phyloP scores from a whole-genome alignment of 2,113 vertebrate species.

The Ivindomyrus marchei region DNA sequence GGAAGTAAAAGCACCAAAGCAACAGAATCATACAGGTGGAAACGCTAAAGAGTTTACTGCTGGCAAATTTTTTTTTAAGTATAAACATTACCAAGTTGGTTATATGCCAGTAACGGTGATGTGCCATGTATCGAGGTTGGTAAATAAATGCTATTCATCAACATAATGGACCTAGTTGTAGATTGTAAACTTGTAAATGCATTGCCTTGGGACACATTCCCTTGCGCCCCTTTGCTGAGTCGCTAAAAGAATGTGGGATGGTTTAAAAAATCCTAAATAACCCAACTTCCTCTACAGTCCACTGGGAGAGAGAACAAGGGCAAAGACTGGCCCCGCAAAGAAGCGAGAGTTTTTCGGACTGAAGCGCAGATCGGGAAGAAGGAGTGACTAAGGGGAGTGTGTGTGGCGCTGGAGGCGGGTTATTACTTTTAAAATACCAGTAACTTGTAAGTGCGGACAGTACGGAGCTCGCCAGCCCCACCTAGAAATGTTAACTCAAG shows the following conservation, averaged over 20 bases:
- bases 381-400: background rate
- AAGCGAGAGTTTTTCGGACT: background rate
- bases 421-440: background rate
- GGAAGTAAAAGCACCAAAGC: background rate
- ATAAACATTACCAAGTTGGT: background rate
- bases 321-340: background rate
- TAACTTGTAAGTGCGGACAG: background rate
- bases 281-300: slow-evolving; percentile 23
- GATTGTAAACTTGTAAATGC: background rate
- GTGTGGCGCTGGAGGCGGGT: background rate
- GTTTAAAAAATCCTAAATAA: slow-evolving; percentile 21
- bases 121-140: background rate
- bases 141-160: background rate
- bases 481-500: background rate
- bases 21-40: background rate
- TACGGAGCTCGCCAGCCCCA: background rate
- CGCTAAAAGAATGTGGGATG: slow-evolving; percentile 44
- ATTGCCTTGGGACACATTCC: background rate
- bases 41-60: background rate
- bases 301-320: background rate
- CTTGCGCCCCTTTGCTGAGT: slow-evolving; percentile 20
- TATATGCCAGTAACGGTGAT: background rate
- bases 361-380: background rate
- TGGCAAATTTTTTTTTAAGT: background rate
- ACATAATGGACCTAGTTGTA: background rate